Conservation (phyloP, 2,113 vertebrate species). For the Cololabis saira region DNA sequence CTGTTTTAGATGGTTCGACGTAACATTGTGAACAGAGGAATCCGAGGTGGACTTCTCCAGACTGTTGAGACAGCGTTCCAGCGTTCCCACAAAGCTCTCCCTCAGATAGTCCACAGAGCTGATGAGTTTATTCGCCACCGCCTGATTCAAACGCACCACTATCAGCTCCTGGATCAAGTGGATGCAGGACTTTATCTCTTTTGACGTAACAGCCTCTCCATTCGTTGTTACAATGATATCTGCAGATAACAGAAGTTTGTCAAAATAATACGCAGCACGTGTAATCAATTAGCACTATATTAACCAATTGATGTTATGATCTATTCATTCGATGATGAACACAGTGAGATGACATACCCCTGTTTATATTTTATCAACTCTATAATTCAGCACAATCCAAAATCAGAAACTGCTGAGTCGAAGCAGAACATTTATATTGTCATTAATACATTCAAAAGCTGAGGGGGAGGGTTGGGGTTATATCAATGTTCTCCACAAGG, state of each 20-base stretch:
- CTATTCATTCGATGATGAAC: constrained; percentile 1
- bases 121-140: constrained; percentile 95
- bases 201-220: constrained; percentile 91
- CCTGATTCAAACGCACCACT: constrained; percentile 92
- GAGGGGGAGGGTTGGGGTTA: too few relatives aligned
- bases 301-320: not conserved
- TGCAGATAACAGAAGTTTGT: constrained; percentile 57
- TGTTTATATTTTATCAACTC: not conserved
- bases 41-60: constrained; percentile 90
- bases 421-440: too few relatives aligned
- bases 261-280: not conserved
- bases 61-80: constrained; percentile 94
- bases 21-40: constrained; percentile 83
- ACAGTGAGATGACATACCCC: not conserved
- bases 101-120: constrained; percentile 96
- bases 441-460: too few relatives aligned
- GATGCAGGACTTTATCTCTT: constrained; percentile 95
- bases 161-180: constrained; percentile 97
- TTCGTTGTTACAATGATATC: constrained; percentile 92
- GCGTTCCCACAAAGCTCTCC: constrained; percentile 96
- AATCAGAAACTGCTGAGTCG: not conserved
- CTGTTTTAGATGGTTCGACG: constrained; percentile 98
- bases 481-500: too few relatives aligned
- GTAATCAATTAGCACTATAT: constrained; percentile 1
- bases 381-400: not conserved